Conservation (phyloP, 2,888 invertebrate species). For the Peribatodes rhomboidaria region DNA sequence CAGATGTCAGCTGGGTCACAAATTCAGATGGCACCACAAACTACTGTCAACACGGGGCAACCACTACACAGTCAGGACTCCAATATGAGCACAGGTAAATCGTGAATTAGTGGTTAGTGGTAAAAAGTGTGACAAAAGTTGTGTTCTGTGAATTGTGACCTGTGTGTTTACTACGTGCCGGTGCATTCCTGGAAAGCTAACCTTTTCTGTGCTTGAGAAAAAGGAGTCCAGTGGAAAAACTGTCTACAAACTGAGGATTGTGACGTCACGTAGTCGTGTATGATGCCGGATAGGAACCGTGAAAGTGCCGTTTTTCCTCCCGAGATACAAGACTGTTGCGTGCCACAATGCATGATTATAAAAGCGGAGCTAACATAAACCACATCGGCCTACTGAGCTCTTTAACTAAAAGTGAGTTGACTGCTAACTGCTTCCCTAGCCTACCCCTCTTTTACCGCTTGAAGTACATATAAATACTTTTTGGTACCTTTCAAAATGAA, state of each 20-base stretch:
- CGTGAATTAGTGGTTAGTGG: conserved; percentile 79
- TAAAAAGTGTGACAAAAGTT: conserved; percentile 72
- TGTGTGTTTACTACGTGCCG: conserved; percentile 74
- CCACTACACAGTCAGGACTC: conserved; percentile 98
- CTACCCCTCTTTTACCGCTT: conserved; percentile 14
- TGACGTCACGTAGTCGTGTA: conserved; percentile 80
- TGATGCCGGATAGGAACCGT: conserved; percentile 83
- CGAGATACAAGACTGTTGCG: conserved; percentile 73
- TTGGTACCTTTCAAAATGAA: conserved; percentile 9
- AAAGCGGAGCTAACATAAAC: conserved; percentile 81
- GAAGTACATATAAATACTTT: conserved; percentile 2
- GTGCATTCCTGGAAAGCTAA: conserved; percentile 66
- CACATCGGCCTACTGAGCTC: conserved; percentile 80
- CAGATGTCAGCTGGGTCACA: conserved; percentile 99
- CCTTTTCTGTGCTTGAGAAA: conserved; percentile 65
- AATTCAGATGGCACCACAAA: conserved; percentile 99
- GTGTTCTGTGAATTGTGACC: conserved; percentile 76
- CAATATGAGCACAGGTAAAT: conserved; percentile 98
- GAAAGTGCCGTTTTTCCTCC: conserved; percentile 79
- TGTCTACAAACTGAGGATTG: conserved; percentile 74
- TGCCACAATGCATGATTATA: conserved; percentile 82
- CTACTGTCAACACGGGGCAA: conserved; percentile 93
- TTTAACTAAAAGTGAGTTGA: conserved; percentile 79
- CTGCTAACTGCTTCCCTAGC: conserved; percentile 50
- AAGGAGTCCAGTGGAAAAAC: conserved; percentile 69